phyloP scores from a whole-genome alignment of 2,888 invertebrate species.

The Trypoxylon attenuatum region DNA sequence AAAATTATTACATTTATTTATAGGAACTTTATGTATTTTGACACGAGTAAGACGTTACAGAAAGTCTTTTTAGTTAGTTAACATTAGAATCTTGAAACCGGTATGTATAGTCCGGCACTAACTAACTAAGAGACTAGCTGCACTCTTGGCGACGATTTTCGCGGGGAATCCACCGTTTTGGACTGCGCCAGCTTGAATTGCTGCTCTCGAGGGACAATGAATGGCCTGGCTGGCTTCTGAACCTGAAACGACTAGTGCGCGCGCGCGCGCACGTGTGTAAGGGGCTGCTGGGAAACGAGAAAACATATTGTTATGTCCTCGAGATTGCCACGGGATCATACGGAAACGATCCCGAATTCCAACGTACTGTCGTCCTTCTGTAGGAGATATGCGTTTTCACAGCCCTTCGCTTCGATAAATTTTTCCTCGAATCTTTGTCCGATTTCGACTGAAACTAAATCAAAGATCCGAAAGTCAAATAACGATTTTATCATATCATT shows the following conservation, averaged over 20 bases:
- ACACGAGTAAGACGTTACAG: too few relatives aligned
- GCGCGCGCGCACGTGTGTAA: neutral
- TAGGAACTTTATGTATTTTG: too few relatives aligned
- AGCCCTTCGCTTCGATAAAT: too few relatives aligned
- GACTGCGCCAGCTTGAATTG: slow-evolving; percentile 37
- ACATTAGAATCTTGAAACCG: too few relatives aligned
- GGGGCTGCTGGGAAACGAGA: slow-evolving; percentile 9
- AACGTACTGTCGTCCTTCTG: neutral
- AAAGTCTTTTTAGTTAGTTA: too few relatives aligned
- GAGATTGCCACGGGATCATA: slow-evolving; percentile 20
- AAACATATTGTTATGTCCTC: slow-evolving; percentile 23
- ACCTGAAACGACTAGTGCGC: neutral
- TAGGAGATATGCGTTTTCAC: neutral
- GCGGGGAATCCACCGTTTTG: slow-evolving; percentile 33
- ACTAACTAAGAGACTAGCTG: slow-evolving; percentile 15
- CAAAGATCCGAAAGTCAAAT: too few relatives aligned
- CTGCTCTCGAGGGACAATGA: slow-evolving; percentile 40
- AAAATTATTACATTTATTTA: too few relatives aligned
- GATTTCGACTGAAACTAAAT: too few relatives aligned
- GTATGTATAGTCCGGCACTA: slow-evolving; percentile 4
- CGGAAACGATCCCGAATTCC: slow-evolving; percentile 28
- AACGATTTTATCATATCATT: too few relatives aligned
- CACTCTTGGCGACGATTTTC: slow-evolving; percentile 48
- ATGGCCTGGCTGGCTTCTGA: slow-evolving; percentile 12
- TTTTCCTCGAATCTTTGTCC: too few relatives aligned